Evolutionary conservation across 1,140 invertebrate species (phyloP).

Genomic region (Dryas iulia): DNA sequence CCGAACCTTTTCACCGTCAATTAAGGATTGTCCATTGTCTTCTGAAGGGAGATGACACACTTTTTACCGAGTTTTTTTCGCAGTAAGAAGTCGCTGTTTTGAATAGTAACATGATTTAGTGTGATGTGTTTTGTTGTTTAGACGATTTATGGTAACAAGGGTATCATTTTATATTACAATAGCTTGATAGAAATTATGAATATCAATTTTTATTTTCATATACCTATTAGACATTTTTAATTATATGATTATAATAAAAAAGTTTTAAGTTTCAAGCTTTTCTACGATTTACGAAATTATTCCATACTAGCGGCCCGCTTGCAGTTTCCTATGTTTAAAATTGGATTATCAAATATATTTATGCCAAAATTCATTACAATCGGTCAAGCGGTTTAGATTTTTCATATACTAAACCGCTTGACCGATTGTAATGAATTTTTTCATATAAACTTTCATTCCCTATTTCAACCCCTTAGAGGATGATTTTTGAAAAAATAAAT

Average conservation of each 20-base stretch:
- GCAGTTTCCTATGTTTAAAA: no score
- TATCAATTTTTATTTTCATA: not conserved
- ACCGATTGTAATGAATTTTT: no score
- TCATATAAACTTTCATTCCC: no score
- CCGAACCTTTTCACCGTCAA: slow-evolving; percentile 57
- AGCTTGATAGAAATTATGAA: not conserved
- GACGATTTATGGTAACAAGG: slow-evolving; percentile 60
- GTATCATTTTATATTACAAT: slow-evolving; percentile 39
- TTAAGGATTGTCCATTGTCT: slow-evolving; percentile 67
- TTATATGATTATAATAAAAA: not conserved
- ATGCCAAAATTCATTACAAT: no score
- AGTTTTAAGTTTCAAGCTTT: not conserved
- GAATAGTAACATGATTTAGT: slow-evolving; percentile 73
- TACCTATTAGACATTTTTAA: no score
- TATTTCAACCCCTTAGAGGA: no score
- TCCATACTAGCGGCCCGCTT: no score
- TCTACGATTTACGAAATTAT: no score
- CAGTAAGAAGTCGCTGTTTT: slow-evolving; percentile 60
- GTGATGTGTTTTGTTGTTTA: slow-evolving; percentile 60
- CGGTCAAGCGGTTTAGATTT: no score
- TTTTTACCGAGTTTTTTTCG: slow-evolving; percentile 52
- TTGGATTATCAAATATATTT: no score
- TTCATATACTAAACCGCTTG: no score
- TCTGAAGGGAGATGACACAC: slow-evolving; percentile 63
- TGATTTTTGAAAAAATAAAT: no score